These are phyloP conservation scores for Dipodomys spectabilis DNA, from an alignment of 2,113 vertebrate genomes.

Conservation along the genomic window DNA sequence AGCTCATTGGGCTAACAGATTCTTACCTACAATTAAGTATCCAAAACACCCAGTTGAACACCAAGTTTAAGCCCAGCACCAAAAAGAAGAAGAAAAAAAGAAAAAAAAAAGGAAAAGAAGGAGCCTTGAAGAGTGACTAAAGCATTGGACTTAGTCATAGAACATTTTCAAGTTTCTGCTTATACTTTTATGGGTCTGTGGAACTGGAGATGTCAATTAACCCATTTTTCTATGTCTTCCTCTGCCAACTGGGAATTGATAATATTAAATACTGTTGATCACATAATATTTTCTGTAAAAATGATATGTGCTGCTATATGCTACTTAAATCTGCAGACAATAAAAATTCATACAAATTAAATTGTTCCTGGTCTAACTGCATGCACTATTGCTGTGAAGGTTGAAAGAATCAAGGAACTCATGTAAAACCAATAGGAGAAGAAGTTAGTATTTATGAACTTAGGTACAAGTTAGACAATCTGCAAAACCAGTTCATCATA, in stretches of 20 bases:
- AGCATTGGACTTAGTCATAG: not conserved
- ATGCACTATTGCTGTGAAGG: not conserved
- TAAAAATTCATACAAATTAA: slow-evolving; percentile 4
- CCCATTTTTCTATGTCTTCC: not conserved
- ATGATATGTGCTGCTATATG: not conserved
- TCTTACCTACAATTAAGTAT: too few species aligned
- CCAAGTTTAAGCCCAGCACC: too few species aligned
- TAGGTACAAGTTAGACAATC: not conserved
- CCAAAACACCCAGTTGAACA: too few species aligned
- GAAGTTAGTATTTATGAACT: not conserved
- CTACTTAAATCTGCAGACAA: slow-evolving; percentile 24
- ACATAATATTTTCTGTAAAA: not conserved
- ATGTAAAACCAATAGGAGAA: not conserved
- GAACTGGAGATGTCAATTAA: not conserved
- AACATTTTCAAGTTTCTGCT: slow-evolving; percentile 6
- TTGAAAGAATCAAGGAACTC: not conserved
- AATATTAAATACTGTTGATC: not conserved
- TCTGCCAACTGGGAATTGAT: not conserved
- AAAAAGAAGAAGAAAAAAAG: not conserved
- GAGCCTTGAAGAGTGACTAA: not conserved
- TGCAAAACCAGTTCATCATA: not conserved
- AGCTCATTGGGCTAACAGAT: too few species aligned
- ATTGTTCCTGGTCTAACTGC: not conserved
- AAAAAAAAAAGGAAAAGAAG: not conserved
- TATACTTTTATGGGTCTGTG: not conserved